Evolutionary conservation across 2,888 invertebrate genomes (phyloP).

Genomic region (Coremacera marginata): DNA sequence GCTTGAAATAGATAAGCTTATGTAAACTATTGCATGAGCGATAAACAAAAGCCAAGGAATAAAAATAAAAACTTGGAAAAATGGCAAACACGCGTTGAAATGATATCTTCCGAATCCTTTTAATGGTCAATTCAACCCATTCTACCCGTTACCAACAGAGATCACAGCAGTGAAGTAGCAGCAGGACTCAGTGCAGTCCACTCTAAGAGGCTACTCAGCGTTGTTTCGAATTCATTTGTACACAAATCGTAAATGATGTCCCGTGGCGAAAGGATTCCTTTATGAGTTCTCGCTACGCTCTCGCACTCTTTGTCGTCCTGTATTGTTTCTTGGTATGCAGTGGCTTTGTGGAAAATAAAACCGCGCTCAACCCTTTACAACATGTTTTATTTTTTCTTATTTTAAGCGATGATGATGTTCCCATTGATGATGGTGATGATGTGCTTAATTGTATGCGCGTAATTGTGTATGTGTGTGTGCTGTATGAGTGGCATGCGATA

Average conservation of each 20-base stretch:
- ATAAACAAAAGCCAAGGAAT: constrained; percentile 58
- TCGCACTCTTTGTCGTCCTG: constrained; percentile 4
- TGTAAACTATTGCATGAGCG: constrained; percentile 66
- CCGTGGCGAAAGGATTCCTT: constrained; percentile 67
- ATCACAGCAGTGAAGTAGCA: background rate
- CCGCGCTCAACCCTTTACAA: constrained; percentile 50
- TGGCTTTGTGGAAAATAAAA: constrained; percentile 39
- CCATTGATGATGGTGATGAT: constrained; percentile 26
- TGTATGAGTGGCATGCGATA: constrained; percentile 30
- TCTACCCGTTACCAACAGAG: constrained; percentile 14
- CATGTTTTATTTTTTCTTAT: constrained; percentile 43
- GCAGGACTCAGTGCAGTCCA: constrained; percentile 5
- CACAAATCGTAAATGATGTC: constrained; percentile 66
- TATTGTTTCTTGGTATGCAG: constrained; percentile 33
- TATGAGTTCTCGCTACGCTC: constrained; percentile 41
- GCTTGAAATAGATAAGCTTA: constrained; percentile 58
- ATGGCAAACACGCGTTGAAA: constrained; percentile 47
- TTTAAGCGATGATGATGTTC: constrained; percentile 31
- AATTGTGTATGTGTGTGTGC: background rate
- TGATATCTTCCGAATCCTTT: constrained; percentile 53
- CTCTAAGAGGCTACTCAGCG: background rate
- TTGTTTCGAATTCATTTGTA: constrained; percentile 46
- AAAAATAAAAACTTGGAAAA: constrained; percentile 28
- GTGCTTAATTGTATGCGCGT: constrained; percentile 28
- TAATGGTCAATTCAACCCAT: constrained; percentile 56